phyloP scores from a whole-genome alignment of 1,140 invertebrate genomes.

The Cyclina sinensis region DNA sequence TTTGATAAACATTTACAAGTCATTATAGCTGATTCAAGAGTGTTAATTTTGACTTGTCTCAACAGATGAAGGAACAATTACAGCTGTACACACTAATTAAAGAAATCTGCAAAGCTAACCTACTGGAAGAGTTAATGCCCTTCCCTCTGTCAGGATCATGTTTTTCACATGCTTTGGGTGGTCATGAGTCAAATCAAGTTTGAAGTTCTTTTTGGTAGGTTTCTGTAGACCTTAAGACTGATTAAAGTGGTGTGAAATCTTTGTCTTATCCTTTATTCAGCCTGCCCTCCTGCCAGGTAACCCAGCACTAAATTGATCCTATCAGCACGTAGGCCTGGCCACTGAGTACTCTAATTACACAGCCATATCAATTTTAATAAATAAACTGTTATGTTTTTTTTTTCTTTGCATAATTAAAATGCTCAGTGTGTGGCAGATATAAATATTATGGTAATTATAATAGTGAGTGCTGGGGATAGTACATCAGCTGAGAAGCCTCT shows the following conservation, averaged over 20 bases:
- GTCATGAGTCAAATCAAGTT: too few relatives aligned
- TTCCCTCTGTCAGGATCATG: too few relatives aligned
- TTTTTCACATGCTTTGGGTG: too few relatives aligned
- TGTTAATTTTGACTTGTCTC: too few relatives aligned
- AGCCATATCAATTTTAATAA: slow-evolving; percentile 8
- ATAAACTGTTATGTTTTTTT: background rate
- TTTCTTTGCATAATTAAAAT: background rate
- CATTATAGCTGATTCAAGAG: too few relatives aligned
- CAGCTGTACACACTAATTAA: too few relatives aligned
- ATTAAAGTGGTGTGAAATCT: background rate
- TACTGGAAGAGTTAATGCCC: too few relatives aligned
- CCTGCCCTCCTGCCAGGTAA: background rate
- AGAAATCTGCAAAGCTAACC: too few relatives aligned
- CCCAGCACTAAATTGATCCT: background rate
- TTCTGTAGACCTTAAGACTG: background rate
- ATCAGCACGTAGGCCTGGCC: background rate
- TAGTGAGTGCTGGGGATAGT: too few relatives aligned
- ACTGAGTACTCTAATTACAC: background rate
- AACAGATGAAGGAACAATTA: too few relatives aligned
- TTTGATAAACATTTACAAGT: too few relatives aligned
- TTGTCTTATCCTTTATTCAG: background rate
- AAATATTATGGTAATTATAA: background rate
- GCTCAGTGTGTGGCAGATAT: background rate
- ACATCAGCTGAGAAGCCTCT: too few relatives aligned
- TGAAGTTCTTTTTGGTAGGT: background rate